A percentile compares a stretch with the other conserved stretches of the same genome.
Conservation (phyloP, 2,797 vertebrate species). For the Girardinus metallicus region DNA sequence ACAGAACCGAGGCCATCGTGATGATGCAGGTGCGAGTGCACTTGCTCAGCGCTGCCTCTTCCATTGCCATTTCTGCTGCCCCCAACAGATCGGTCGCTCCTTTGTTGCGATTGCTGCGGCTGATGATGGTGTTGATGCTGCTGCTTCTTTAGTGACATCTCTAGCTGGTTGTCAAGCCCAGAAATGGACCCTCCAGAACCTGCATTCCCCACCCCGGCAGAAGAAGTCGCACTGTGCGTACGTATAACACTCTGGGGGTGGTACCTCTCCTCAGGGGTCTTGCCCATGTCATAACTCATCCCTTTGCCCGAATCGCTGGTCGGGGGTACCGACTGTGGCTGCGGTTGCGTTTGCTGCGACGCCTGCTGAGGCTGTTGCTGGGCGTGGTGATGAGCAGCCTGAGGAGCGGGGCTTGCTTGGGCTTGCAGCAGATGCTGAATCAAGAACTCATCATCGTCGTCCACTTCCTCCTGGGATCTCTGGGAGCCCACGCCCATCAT, state of each 20-base stretch:
- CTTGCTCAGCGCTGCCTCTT: constrained; percentile 76
- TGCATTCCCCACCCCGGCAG: constrained; percentile 71
- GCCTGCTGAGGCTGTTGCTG: constrained; percentile 77
- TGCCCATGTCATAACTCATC: constrained; percentile 87
- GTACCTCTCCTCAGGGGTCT: constrained; percentile 90
- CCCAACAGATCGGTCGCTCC: constrained; percentile 84
- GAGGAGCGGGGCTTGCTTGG: constrained; percentile 84
- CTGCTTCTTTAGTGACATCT: constrained; percentile 89
- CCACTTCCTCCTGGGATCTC: constrained; percentile 82
- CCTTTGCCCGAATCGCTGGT: constrained; percentile 83
- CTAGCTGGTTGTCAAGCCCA: constrained; percentile 88
- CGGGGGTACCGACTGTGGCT: constrained; percentile 72
- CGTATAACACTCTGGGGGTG: constrained; percentile 95
- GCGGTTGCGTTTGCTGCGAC: constrained; percentile 77
- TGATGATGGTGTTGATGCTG: constrained; percentile 77
- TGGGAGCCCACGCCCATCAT: constrained; percentile 81
- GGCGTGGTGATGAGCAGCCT: constrained; percentile 78
- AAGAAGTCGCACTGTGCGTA: constrained; percentile 86
- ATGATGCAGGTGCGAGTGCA: constrained; percentile 83
- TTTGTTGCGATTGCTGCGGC: constrained; percentile 76
- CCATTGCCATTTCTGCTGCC: constrained; percentile 74
- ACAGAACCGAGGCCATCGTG: constrained; percentile 90
- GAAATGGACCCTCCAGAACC: constrained; percentile 77
- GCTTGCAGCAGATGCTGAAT: constrained; percentile 94
- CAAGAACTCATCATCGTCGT: constrained; percentile 89